Evolutionary conservation across 2,888 invertebrate genomes (phyloP).

Genomic region (Clusia tigrina): DNA sequence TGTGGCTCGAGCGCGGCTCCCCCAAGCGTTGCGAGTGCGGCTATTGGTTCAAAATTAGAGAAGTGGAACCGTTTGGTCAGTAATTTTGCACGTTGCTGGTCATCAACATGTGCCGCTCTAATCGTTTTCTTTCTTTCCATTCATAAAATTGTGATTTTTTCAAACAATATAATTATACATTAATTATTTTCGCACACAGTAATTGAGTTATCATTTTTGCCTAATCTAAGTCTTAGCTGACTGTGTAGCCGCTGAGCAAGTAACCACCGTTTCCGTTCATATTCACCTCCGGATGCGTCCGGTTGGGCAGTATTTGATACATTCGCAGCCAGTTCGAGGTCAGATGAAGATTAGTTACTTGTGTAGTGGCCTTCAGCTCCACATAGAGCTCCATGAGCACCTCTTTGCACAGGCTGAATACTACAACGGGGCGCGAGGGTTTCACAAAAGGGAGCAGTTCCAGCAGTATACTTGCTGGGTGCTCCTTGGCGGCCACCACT

Average conservation of each 20-base stretch:
- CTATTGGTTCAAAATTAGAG: constrained; percentile 90
- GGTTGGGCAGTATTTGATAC: constrained; percentile 87
- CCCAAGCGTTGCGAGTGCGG: constrained; percentile 95
- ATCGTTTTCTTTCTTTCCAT: too few species aligned
- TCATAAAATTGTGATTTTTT: too few species aligned
- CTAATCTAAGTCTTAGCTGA: too few species aligned
- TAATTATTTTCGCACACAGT: too few species aligned
- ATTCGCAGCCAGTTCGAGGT: constrained; percentile 87
- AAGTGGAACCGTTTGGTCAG: constrained; percentile 74
- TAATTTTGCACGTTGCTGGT: too few species aligned
- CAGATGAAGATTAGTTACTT: constrained; percentile 79
- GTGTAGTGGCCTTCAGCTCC: constrained; percentile 75
- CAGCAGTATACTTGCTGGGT: constrained; percentile 81
- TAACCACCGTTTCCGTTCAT: constrained; percentile 92
- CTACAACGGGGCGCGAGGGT: constrained; percentile 83
- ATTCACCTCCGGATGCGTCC: constrained; percentile 94
- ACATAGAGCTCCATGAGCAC: constrained; percentile 85
- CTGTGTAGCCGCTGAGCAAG: constrained; percentile 75
- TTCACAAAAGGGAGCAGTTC: constrained; percentile 80
- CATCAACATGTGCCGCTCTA: too few species aligned
- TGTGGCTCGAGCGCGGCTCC: constrained; percentile 90
- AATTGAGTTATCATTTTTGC: too few species aligned
- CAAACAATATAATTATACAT: too few species aligned
- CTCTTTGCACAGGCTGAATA: constrained; percentile 83
- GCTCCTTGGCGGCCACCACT: constrained; percentile 82